Percentiles rank a stretch among this genome's conserved stretches.
Conservation (phyloP, 2,797 vertebrate genomes). For the Triplophysa yarkandensis region DNA sequence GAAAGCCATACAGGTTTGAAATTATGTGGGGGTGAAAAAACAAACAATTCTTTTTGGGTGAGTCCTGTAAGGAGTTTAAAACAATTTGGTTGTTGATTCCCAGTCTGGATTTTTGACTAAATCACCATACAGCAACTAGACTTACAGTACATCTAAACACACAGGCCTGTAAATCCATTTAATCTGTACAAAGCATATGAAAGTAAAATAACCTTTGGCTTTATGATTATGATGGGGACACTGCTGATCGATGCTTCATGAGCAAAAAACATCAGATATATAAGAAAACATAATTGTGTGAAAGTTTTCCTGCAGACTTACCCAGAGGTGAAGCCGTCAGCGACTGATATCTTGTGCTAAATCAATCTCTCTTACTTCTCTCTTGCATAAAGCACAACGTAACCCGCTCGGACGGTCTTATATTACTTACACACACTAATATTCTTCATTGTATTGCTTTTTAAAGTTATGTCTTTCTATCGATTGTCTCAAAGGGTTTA, state of each 20-base stretch:
- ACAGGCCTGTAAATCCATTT: background rate
- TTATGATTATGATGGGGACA: background rate
- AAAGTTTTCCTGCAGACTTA: background rate
- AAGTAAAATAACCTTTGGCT: conserved; percentile 5
- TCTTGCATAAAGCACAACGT: conserved; percentile 21
- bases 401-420: conserved; percentile 28
- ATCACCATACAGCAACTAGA: no score
- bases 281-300: conserved; percentile 16
- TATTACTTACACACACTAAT: conserved; percentile 32
- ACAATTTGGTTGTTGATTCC: no score
- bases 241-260: conserved; percentile 19
- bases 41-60: no score
- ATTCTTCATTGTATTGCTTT: conserved; percentile 45
- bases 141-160: background rate
- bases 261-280: conserved; percentile 39
- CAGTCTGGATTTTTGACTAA: no score
- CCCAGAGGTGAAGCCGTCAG: conserved; percentile 4
- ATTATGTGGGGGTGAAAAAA: no score
- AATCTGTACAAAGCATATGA: conserved; percentile 8
- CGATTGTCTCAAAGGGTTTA: conserved; percentile 36
- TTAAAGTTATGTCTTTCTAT: conserved; percentile 35
- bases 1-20: no score
- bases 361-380: conserved; percentile 37
- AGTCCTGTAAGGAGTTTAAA: no score
- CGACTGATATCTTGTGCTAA: conserved; percentile 4